Evolutionary conservation across 2,797 vertebrate genomes (phyloP).

Genomic region (Parambassis ranga): DNA sequence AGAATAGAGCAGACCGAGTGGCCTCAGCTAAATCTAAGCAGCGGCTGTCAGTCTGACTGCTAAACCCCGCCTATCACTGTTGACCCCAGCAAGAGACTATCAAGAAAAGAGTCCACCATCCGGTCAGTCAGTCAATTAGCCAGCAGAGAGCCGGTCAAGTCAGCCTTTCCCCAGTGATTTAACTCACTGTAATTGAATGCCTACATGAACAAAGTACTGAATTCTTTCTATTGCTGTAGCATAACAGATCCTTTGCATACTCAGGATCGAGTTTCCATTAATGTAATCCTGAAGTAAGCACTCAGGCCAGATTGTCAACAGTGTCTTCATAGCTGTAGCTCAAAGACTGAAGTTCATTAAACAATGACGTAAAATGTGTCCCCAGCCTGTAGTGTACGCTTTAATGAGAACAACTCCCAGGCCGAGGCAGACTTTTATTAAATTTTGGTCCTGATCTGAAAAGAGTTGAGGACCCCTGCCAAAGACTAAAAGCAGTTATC

Average conservation of each 20-base stretch:
- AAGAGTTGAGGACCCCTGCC: conserved; percentile 40
- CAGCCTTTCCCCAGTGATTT: conserved; percentile 37
- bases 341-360: conserved; percentile 38
- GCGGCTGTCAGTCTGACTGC: conserved; percentile 33
- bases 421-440: conserved; percentile 35
- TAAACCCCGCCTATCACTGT: conserved; percentile 32
- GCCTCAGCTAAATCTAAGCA: conserved; percentile 21
- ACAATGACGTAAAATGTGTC: conserved; percentile 32
- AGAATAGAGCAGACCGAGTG: background rate
- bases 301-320: conserved; percentile 26
- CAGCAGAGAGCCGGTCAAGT: conserved; percentile 23
- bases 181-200: conserved; percentile 46
- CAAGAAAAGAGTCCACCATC: conserved; percentile 27
- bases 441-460: conserved; percentile 32
- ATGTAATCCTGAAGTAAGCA: conserved; percentile 29
- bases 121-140: conserved; percentile 32
- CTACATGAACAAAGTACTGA: conserved; percentile 36
- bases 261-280: conserved; percentile 30
- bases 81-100: conserved; percentile 37
- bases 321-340: conserved; percentile 30
- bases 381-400: conserved; percentile 16
- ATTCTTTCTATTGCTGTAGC: conserved; percentile 12
- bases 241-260: conserved; percentile 37
- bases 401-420: conserved; percentile 43
- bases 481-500: conserved; percentile 59